Percentiles rank a stretch among this genome's conserved stretches.
Evolutionary conservation across 2,888 invertebrate genomes (phyloP).

Genomic region (Tineola bisselliella): DNA sequence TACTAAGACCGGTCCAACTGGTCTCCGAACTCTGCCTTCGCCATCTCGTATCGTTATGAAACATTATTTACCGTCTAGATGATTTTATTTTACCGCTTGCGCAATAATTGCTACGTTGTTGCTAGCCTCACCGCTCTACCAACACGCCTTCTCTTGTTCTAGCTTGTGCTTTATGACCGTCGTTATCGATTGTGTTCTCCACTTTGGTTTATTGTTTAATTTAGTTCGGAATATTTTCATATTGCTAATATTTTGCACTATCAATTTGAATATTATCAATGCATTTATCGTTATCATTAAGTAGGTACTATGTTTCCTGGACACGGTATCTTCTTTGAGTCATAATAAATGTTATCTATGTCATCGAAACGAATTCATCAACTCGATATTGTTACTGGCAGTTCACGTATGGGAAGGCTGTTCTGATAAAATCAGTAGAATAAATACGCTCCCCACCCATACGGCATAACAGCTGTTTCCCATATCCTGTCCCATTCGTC

Average conservation of each 20-base stretch:
- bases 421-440: not conserved
- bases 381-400: slow-evolving; percentile 5
- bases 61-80: slow-evolving; percentile 41
- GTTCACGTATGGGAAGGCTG: not conserved
- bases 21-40: slow-evolving; percentile 27
- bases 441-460: not conserved
- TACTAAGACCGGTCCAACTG: slow-evolving; percentile 37
- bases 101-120: slow-evolving; percentile 32
- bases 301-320: not conserved
- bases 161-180: not conserved
- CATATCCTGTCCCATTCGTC: no score
- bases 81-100: slow-evolving; percentile 48
- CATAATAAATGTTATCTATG: not conserved
- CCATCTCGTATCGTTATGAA: slow-evolving; percentile 43
- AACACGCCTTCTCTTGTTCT: slow-evolving; percentile 5
- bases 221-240: no score
- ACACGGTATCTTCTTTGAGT: not conserved
- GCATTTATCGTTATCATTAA: not conserved
- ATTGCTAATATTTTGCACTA: no score
- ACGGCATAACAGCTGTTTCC: not conserved
- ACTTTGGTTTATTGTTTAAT: no score
- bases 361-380: not conserved
- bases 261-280: not conserved
- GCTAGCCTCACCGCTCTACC: not conserved
- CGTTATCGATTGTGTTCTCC: not conserved